These are phyloP conservation scores for Brachirus orientalis DNA, from an alignment of 2,113 vertebrate species.

Conservation along the genomic window DNA sequence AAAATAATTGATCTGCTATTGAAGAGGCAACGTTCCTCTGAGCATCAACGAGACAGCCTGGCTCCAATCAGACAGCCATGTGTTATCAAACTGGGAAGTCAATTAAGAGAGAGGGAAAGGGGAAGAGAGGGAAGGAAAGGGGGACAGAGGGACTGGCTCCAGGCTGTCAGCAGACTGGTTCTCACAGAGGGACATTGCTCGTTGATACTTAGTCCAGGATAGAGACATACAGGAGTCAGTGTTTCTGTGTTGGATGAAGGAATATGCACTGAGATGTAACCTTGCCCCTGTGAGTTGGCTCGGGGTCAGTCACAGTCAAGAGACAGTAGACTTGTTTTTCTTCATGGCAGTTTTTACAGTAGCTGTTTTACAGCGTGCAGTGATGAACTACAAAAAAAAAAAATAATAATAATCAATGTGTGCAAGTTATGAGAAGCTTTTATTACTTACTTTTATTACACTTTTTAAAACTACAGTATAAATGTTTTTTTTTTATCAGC, in stretches of 20 bases:
- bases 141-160: slow-evolving; percentile 72
- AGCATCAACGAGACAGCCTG: slow-evolving; percentile 81
- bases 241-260: slow-evolving; percentile 43
- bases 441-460: neutral
- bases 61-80: slow-evolving; percentile 81
- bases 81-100: slow-evolving; percentile 84
- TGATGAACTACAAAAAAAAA: no score
- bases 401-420: no score
- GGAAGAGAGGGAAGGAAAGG: slow-evolving; percentile 22
- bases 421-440: no score
- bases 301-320: slow-evolving; percentile 40
- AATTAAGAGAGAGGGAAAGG: slow-evolving; percentile 75
- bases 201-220: slow-evolving; percentile 50
- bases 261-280: slow-evolving; percentile 49
- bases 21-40: slow-evolving; percentile 81
- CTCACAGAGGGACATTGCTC: slow-evolving; percentile 65
- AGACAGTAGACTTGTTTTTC: slow-evolving; percentile 6
- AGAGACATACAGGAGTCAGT: slow-evolving; percentile 73
- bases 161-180: slow-evolving; percentile 74
- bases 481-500: no score
- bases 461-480: no score
- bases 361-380: no score
- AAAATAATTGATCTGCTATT: slow-evolving; percentile 85
- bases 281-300: slow-evolving; percentile 32
- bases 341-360: no score